phyloP scores from a whole-genome alignment of 2,797 vertebrate species.

The Galaxias olidus region DNA sequence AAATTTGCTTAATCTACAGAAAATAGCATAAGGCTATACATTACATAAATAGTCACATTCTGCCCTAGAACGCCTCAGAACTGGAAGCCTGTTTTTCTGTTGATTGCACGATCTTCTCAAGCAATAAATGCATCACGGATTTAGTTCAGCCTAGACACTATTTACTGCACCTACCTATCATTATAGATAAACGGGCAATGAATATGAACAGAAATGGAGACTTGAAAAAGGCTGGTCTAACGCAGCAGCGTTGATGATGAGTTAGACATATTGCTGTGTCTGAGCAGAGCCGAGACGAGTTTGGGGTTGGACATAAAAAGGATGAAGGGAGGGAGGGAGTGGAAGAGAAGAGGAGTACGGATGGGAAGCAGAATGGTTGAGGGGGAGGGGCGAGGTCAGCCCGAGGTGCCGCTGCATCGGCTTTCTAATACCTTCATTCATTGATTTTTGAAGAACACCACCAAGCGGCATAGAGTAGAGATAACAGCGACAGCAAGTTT shows the following conservation, averaged over 20 bases:
- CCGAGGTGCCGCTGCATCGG: conserved; percentile 72
- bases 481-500: conserved; percentile 81
- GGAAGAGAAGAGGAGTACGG: conserved; percentile 2
- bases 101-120: too few relatives aligned
- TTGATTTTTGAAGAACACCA: conserved; percentile 85
- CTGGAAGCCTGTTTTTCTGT: too few relatives aligned
- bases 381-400: conserved; percentile 64
- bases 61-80: too few relatives aligned
- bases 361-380: conserved; percentile 12
- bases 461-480: conserved; percentile 90
- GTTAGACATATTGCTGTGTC: conserved; percentile 50
- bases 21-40: too few relatives aligned
- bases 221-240: conserved; percentile 38
- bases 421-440: conserved; percentile 76
- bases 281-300: conserved; percentile 53
- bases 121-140: too few relatives aligned
- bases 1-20: too few relatives aligned
- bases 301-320: conserved; percentile 51
- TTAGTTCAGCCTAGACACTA: not conserved
- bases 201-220: conserved; percentile 35
- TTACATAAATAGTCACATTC: too few relatives aligned
- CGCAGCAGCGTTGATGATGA: conserved; percentile 49
- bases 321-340: conserved; percentile 31
- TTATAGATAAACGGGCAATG: conserved; percentile 30
- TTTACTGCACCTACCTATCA: conserved; percentile 24